Percentiles rank a stretch among this genome's conserved stretches.
Conservation (phyloP, 2,113 vertebrate species). For the Leptobrachium ailaonicum region DNA sequence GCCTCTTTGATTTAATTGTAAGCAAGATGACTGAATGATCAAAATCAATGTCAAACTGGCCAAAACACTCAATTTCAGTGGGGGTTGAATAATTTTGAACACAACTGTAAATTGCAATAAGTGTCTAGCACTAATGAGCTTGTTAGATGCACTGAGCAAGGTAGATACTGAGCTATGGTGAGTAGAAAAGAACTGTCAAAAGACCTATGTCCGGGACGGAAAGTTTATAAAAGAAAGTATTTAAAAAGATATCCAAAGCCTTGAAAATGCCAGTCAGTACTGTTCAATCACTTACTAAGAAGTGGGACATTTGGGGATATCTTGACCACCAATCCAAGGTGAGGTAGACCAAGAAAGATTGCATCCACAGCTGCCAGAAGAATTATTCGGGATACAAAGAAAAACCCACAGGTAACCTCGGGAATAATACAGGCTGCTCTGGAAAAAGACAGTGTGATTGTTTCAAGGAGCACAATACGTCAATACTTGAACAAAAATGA, state of each 20-base stretch:
- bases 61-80: too few species aligned
- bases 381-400: background rate
- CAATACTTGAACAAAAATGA: too few species aligned
- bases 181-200: background rate
- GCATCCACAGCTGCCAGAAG: background rate
- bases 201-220: too few species aligned
- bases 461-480: background rate
- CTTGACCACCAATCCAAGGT: background rate
- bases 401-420: background rate
- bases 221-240: too few species aligned
- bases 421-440: slow-evolving; percentile 2
- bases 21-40: too few species aligned
- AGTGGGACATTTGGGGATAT: background rate
- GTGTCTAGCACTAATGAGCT: background rate
- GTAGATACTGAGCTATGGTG: background rate
- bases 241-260: background rate
- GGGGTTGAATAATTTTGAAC: too few species aligned
- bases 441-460: background rate
- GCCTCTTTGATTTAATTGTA: too few species aligned
- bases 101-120: background rate
- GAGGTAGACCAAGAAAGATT: background rate
- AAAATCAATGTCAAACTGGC: too few species aligned
- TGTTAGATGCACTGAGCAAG: background rate
- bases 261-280: background rate
- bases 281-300: background rate